phyloP scores from a whole-genome alignment of 2,113 vertebrate genomes.

The Xerus inauris region DNA sequence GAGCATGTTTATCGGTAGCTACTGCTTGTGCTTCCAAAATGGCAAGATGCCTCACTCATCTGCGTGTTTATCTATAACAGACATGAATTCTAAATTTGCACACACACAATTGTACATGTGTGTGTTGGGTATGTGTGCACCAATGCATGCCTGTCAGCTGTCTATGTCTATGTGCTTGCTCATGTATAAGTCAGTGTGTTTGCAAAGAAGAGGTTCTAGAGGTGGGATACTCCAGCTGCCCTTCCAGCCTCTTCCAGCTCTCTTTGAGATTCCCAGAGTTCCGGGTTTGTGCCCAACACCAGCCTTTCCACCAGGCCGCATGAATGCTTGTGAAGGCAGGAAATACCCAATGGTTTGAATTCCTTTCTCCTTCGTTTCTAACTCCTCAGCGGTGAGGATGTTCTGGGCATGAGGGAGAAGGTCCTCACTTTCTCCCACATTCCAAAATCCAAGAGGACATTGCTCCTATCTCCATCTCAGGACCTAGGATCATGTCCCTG shows the following conservation, averaged over 20 bases:
- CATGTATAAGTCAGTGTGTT: fast-evolving
- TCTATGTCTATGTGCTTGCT: background rate
- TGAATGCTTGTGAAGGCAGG: background rate
- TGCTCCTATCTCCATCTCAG: background rate
- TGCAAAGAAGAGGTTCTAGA: background rate
- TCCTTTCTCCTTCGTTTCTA: background rate
- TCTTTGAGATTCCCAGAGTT: background rate
- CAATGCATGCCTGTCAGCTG: background rate
- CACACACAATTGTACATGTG: background rate
- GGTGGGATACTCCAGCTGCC: background rate
- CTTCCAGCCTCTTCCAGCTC: background rate
- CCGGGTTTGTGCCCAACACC: background rate
- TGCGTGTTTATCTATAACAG: background rate
- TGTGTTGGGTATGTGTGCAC: background rate
- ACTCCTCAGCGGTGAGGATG: background rate
- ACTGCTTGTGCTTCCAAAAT: background rate
- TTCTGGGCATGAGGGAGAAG: background rate
- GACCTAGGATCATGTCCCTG: background rate
- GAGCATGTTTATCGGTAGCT: background rate
- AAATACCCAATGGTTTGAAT: background rate
- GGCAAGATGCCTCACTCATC: background rate
- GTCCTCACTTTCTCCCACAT: background rate
- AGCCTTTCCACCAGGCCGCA: background rate
- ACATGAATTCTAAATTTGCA: background rate
- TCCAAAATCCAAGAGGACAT: background rate